phyloP scores from a whole-genome alignment of 2,113 vertebrate species.

The Larimichthys crocea region DNA sequence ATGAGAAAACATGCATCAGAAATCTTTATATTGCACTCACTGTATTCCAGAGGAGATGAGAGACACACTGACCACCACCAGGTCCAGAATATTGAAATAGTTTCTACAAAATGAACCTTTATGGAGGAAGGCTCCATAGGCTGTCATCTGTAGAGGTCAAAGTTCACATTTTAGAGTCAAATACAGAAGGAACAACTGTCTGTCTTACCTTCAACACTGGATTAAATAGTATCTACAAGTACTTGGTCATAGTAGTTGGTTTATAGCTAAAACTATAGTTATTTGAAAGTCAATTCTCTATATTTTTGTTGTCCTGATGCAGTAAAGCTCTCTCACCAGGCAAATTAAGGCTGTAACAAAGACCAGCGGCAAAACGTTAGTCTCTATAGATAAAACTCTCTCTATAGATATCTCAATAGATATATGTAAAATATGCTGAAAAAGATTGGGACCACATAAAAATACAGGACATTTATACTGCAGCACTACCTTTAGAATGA shows the following conservation, averaged over 20 bases:
- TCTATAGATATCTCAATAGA: background rate
- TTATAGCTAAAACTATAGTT: background rate
- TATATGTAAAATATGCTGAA: background rate
- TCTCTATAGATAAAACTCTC: too few relatives aligned
- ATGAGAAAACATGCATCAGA: slow-evolving; percentile 23
- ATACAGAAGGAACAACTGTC: slow-evolving; percentile 1
- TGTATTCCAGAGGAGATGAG: slow-evolving; percentile 99
- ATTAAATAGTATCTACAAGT: background rate
- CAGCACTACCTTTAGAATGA: slow-evolving; percentile 94
- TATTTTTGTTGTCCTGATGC: background rate
- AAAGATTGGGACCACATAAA: background rate
- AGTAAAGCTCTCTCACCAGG: background rate
- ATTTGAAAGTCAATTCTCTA: background rate
- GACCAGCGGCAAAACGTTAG: background rate
- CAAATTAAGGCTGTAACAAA: background rate
- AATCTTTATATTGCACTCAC: slow-evolving; percentile 85
- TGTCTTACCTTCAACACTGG: background rate
- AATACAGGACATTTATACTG: background rate
- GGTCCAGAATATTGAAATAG: slow-evolving; percentile 99
- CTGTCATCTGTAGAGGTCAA: slow-evolving; percentile 91
- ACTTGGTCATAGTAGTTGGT: background rate
- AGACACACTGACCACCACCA: slow-evolving; percentile 98
- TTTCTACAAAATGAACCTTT: slow-evolving; percentile 99
- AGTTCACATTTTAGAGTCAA: slow-evolving; percentile 25
- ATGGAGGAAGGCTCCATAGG: slow-evolving; percentile 97